Conservation (phyloP, 2,113 vertebrate genomes). For the Potamarius usumacintae region DNA sequence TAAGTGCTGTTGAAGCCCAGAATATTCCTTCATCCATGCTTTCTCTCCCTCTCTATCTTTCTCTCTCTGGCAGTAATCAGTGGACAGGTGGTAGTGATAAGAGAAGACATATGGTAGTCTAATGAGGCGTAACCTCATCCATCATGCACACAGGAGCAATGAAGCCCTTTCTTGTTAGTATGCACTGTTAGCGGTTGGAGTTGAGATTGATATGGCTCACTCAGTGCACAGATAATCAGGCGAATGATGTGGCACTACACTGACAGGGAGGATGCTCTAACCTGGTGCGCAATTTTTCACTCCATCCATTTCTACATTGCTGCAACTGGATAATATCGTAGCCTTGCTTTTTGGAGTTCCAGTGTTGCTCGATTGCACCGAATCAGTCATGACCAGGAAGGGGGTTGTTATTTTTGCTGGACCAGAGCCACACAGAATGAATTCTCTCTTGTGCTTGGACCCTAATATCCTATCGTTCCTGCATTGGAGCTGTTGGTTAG, state of each 20-base stretch:
- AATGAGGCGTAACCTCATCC: slow-evolving; percentile 39
- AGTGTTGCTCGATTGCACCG: background rate
- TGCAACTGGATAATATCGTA: background rate
- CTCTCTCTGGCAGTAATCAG: slow-evolving; percentile 24
- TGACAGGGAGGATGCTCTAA: background rate
- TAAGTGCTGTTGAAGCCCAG: background rate
- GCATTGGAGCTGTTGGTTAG: background rate
- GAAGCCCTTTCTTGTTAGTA: background rate
- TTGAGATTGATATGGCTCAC: background rate
- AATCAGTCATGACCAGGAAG: background rate
- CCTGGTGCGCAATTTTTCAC: background rate
- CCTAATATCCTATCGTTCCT: background rate
- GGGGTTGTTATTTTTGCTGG: background rate
- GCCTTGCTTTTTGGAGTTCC: background rate
- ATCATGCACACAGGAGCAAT: slow-evolving; percentile 36
- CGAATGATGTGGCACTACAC: background rate
- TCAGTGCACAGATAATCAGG: background rate
- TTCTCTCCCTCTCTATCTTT: slow-evolving; percentile 10
- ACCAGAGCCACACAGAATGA: background rate
- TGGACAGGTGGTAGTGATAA: slow-evolving; percentile 40
- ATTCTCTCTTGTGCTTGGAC: background rate
- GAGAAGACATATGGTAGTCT: slow-evolving; percentile 36
- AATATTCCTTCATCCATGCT: background rate
- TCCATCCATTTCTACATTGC: background rate
- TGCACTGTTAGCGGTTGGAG: background rate